These are phyloP conservation scores for Thelaira solivaga DNA, from an alignment of 2,888 invertebrate genomes.

Conservation along the genomic window DNA sequence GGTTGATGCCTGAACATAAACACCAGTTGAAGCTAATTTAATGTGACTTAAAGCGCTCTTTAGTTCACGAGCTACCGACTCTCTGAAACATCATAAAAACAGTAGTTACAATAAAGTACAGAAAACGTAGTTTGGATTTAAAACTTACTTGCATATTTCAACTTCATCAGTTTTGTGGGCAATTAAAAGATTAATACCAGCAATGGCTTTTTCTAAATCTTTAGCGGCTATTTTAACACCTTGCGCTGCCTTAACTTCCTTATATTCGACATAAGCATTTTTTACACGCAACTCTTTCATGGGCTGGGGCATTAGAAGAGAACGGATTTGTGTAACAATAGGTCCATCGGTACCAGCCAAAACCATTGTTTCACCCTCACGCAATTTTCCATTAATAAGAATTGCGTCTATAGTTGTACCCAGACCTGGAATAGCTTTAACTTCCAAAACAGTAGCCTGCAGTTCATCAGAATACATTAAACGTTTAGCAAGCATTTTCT, in stretches of 20 bases:
- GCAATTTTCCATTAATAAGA: conserved; percentile 95
- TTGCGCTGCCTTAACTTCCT: conserved; percentile 96
- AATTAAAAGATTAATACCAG: conserved; percentile 93
- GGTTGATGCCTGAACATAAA: conserved; percentile 99
- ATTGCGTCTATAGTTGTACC: conserved; percentile 99
- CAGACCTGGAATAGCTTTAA: conserved; percentile 96
- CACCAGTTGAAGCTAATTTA: conserved; percentile 93
- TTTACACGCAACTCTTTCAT: conserved; percentile 98
- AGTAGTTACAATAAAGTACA: not conserved
- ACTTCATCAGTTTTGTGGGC: conserved; percentile 96
- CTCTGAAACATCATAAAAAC: conserved; percentile 77
- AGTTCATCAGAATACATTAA: conserved; percentile 95
- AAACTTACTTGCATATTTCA: conserved; percentile 83
- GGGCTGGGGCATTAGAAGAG: conserved; percentile 98
- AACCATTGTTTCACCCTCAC: conserved; percentile 95
- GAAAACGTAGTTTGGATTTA: not conserved
- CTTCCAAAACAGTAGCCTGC: conserved; percentile 90
- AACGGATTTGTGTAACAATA: conserved; percentile 97
- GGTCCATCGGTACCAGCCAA: conserved; percentile 99
- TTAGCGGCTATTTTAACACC: conserved; percentile 99
- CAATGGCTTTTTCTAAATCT: conserved; percentile 98
- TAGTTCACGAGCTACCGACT: conserved; percentile 92
- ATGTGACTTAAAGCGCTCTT: conserved; percentile 94
- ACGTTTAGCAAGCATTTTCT: conserved; percentile 91
- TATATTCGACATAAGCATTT: conserved; percentile 95